Conservation (phyloP, 2,888 invertebrate genomes). For the Troides helena region DNA sequence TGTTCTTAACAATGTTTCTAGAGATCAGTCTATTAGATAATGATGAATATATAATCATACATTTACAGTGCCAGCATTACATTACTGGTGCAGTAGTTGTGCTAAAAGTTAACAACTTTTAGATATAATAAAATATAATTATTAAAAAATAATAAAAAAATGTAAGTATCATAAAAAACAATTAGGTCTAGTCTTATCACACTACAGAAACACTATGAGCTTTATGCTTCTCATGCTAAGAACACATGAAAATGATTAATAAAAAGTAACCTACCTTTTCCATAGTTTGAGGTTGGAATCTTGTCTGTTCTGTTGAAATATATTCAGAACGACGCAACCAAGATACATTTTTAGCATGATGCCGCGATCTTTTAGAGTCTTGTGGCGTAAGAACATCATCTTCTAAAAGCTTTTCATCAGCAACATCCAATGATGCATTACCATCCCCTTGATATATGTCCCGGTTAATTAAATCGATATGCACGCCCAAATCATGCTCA, state of each 20-base stretch:
- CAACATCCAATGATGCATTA: constrained; percentile 89
- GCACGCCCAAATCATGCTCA: constrained; percentile 98
- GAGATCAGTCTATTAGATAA: too few species aligned
- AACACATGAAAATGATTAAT: neutral
- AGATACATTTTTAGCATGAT: constrained; percentile 97
- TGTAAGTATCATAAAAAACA: neutral
- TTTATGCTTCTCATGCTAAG: neutral
- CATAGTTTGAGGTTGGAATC: constrained; percentile 97
- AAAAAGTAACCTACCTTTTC: constrained; percentile 83
- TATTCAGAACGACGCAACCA: constrained; percentile 99
- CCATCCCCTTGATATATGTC: constrained; percentile 93
- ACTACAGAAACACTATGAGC: neutral
- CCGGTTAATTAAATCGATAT: constrained; percentile 97
- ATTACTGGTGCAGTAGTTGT: too few species aligned
- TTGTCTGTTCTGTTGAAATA: constrained; percentile 98
- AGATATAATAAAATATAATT: too few species aligned
- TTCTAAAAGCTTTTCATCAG: constrained; percentile 96
- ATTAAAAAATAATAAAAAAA: too few species aligned
- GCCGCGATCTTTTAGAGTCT: constrained; percentile 93
- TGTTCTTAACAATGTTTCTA: too few species aligned
- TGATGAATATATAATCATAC: too few species aligned
- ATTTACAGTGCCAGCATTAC: too few species aligned
- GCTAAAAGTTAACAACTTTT: too few species aligned
- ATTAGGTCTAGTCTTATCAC: neutral
- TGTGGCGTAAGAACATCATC: constrained; percentile 95